A percentile compares a stretch with the other conserved stretches of the same genome.
These are phyloP conservation scores for Athrips mouffetella DNA, from an alignment of 2,888 invertebrate genomes.

Conservation along the genomic window DNA sequence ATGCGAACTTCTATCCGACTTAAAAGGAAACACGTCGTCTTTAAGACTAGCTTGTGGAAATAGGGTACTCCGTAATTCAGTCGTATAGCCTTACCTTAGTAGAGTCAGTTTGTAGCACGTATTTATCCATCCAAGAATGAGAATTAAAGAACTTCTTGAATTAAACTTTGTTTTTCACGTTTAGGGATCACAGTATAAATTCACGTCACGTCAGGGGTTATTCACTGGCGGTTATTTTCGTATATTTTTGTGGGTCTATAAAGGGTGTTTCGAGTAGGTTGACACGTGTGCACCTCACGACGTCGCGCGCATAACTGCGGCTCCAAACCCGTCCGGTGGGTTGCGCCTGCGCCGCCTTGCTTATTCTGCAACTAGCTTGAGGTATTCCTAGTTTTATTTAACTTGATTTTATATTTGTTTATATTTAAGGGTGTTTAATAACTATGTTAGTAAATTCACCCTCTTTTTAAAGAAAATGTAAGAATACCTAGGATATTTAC, in stretches of 20 bases:
- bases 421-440: not conserved
- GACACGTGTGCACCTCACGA: conserved; percentile 46
- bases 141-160: conserved; percentile 34
- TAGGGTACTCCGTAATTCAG: conserved; percentile 50
- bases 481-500: too few species aligned
- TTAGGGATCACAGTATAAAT: not conserved
- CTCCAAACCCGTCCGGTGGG: conserved; percentile 57
- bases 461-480: too few species aligned
- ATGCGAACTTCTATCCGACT: conserved; percentile 55
- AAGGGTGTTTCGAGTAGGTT: conserved; percentile 18
- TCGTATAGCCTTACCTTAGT: conserved; percentile 57
- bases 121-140: conserved; percentile 49
- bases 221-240: conserved; percentile 6
- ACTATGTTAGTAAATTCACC: too few species aligned
- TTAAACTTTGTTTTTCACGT: conserved; percentile 23
- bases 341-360: conserved; percentile 50
- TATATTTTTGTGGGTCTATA: not conserved
- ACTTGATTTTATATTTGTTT: not conserved
- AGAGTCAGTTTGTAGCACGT: conserved; percentile 35
- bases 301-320: conserved; percentile 58
- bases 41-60: conserved; percentile 40
- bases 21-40: conserved; percentile 42
- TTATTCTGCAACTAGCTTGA: conserved; percentile 4
- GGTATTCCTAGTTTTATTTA: not conserved
- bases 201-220: not conserved